Conservation (phyloP, 2,888 invertebrate genomes). For the Gymnoscelis rufifasciata region DNA sequence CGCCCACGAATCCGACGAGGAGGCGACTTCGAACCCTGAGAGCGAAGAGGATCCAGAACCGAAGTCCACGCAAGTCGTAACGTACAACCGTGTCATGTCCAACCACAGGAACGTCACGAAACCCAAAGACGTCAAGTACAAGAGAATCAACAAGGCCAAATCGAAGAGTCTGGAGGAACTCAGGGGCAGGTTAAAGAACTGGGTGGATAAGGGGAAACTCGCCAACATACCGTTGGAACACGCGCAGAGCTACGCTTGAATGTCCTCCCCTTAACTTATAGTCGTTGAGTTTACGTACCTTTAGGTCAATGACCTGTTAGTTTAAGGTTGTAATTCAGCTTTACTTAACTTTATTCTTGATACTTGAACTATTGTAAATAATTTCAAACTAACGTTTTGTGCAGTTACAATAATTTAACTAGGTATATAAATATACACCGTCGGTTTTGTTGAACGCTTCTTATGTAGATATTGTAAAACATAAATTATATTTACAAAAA, state of each 20-base stretch:
- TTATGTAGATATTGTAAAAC: not conserved
- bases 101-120: slow-evolving; percentile 94
- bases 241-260: slow-evolving; percentile 81
- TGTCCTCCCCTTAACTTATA: slow-evolving; percentile 37
- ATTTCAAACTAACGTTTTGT: slow-evolving; percentile 43
- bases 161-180: slow-evolving; percentile 92
- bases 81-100: slow-evolving; percentile 92
- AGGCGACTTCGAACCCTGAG: slow-evolving; percentile 62
- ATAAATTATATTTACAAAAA: not conserved
- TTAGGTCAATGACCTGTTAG: slow-evolving; percentile 25
- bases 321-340: slow-evolving; percentile 46
- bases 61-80: slow-evolving; percentile 81
- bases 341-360: slow-evolving; percentile 67
- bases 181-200: slow-evolving; percentile 88
- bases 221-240: slow-evolving; percentile 84
- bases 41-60: slow-evolving; percentile 66
- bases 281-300: slow-evolving; percentile 19
- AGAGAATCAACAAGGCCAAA: slow-evolving; percentile 93
- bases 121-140: slow-evolving; percentile 94
- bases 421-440: slow-evolving; percentile 22
- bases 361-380: slow-evolving; percentile 70
- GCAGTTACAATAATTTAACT: slow-evolving; percentile 29
- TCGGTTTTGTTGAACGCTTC: slow-evolving; percentile 26
- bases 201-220: slow-evolving; percentile 89
- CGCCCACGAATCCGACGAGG: slow-evolving; percentile 65